Conservation (phyloP, 1,140 invertebrate species). For the Aphis craccivora region DNA sequence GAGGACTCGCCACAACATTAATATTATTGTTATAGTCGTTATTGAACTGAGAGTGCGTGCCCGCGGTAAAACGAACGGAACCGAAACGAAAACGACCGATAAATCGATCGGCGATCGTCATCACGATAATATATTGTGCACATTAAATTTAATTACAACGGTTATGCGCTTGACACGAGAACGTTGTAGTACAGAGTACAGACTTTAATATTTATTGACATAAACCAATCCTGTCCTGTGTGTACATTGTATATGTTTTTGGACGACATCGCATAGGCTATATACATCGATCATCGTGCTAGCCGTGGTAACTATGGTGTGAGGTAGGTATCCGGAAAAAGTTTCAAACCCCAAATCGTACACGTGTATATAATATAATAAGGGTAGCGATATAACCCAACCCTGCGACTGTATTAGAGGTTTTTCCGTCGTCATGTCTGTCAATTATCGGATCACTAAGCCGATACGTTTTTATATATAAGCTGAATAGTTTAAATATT, state of each 20-base stretch:
- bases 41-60: neutral
- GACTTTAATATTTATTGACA: neutral
- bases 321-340: neutral
- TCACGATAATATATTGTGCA: neutral
- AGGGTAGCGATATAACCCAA: neutral
- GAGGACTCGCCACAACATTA: neutral
- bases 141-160: constrained; percentile 4
- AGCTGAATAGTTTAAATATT: too few species aligned
- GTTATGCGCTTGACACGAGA: neutral
- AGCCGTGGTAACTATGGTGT: neutral
- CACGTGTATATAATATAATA: neutral
- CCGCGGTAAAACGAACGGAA: too few species aligned
- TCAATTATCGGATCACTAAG: neutral
- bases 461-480: too few species aligned
- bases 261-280: neutral
- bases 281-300: neutral
- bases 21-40: neutral
- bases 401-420: neutral
- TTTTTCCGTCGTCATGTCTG: neutral
- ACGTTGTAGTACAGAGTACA: neutral
- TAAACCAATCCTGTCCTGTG: neutral
- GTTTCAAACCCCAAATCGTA: neutral
- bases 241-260: neutral
- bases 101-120: constrained; percentile 1
- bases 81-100: neutral